Evolutionary conservation across 2,113 vertebrate species (phyloP).

Genomic region (Xenopus tropicalis): UCB_Xtro_10.0 CM004446.2:125289501-125290000

Average conservation of each 20-base stretch:
- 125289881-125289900: too few species aligned
- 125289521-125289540: slow-evolving; percentile 75
- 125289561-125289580: slow-evolving; percentile 70
- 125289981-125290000: too few species aligned
- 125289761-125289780: background rate
- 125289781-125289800: too few species aligned
- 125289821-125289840: too few species aligned
- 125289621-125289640: slow-evolving; percentile 59
- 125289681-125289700: slow-evolving; percentile 55
- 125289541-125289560: slow-evolving; percentile 63
- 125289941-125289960: too few species aligned
- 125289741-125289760: too few species aligned
- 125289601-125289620: slow-evolving; percentile 55
- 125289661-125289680: slow-evolving; percentile 56
- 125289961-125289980: too few species aligned
- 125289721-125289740: slow-evolving; percentile 58
- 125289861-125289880: too few species aligned
- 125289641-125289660: slow-evolving; percentile 53
- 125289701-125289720: slow-evolving; percentile 67
- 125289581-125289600: slow-evolving; percentile 51
- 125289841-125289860: too few species aligned
- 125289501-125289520: slow-evolving; percentile 84
- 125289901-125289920: too few species aligned
- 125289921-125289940: too few species aligned
- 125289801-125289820: too few species aligned